Evolutionary conservation across 2,113 vertebrate species (phyloP).

Genomic region (Urocitellus parryii): DNA sequence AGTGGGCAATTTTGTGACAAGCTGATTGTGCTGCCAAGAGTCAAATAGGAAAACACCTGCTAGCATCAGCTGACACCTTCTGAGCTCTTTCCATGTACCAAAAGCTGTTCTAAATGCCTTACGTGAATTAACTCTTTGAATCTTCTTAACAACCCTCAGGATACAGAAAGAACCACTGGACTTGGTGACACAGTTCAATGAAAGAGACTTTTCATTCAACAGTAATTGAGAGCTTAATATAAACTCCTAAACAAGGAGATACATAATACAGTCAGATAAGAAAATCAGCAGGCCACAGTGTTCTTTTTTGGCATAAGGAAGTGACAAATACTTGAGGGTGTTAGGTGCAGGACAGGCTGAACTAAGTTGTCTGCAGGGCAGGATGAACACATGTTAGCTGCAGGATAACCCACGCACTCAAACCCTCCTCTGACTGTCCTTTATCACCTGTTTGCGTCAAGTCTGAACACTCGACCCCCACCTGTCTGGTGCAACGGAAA

Average conservation of each 20-base stretch:
- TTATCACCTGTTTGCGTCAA: too few relatives aligned
- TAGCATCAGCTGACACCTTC: not conserved
- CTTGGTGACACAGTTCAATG: not conserved
- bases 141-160: not conserved
- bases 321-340: not conserved
- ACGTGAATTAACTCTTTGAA: not conserved
- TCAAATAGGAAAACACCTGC: not conserved
- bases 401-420: too few relatives aligned
- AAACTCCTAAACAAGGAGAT: not conserved
- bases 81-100: not conserved
- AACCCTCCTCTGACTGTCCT: too few relatives aligned
- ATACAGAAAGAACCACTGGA: not conserved
- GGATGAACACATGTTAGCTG: too few relatives aligned
- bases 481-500: too few relatives aligned
- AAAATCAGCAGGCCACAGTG: not conserved
- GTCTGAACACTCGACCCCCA: too few relatives aligned
- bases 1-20: not conserved
- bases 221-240: not conserved
- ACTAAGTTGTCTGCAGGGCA: too few relatives aligned
- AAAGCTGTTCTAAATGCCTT: not conserved
- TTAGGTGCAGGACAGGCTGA: too few relatives aligned
- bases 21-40: not conserved
- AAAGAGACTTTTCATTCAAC: constrained; percentile 14
- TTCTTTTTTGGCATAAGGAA: constrained; percentile 32
- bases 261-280: not conserved